Evolutionary conservation across 2,797 vertebrate genomes (phyloP), one percentile per base, ranked within the genome.

Genomic region (Cyprinella venusta): DNA sequence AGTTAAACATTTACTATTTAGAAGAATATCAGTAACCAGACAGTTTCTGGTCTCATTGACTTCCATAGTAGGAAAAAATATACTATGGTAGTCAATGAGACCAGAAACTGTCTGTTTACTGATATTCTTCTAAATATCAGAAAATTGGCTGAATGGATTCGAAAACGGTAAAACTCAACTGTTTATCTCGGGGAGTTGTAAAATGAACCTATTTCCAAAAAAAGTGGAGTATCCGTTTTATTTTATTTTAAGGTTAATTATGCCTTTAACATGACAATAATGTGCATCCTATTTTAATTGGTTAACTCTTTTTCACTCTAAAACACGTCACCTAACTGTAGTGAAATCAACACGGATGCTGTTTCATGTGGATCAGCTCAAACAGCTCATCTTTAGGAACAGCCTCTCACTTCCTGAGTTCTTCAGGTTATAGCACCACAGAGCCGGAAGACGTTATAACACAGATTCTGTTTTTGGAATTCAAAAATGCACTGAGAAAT

Each of bases 381-480:
- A 52, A 72, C 48, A 54, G 18, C 18, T 74, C 48, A 74, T n/a
- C n/a, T 24, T 19, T 56, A 40, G 9, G 13, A 76, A 63, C 33
- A 76, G 54, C 56, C 38, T 26, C 36, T 63, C 75, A 76, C 56
- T 76, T 76, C 75, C 75, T 76, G 75, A 45, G 15, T 38, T 61
- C 24, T 61, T 63, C 56, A 76, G 21, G 2, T 40, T 26, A 18
- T 10, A 76, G 54, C 24, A 76, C 38, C 52, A 76, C 74, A 76
- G 21, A 59, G 50, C 50, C 3, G 19, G 48, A 61, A 76, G 21
- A 61, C 36, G 61, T 56, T 48, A 52, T 52, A 19, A 24, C n/a
- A 59, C 10, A 63, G 36, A 63, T 63, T 63, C 75, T 76, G 56
- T 76, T 45, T 76, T 76, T 63, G 56, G 54, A 76, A 30, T 76